Conservation (phyloP, 1,140 invertebrate species). For the Hesperophylax magnus region DNA sequence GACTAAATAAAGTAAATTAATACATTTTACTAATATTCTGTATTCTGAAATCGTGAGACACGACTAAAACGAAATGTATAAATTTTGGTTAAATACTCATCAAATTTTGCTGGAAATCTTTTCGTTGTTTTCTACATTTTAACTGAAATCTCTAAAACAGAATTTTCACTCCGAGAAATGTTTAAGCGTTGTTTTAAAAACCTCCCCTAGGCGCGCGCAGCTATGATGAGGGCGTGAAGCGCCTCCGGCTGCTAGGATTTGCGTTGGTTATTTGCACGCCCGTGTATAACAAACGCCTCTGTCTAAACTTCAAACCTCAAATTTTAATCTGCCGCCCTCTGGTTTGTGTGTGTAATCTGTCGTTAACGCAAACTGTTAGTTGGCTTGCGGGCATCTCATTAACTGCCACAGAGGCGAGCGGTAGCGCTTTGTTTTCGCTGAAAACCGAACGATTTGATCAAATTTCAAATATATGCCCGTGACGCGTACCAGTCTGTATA, state of each 20-base stretch:
- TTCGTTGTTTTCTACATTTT: no score
- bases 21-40: no score
- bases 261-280: constrained; percentile 2
- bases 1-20: no score
- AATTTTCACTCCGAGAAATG: no score
- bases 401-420: not conserved
- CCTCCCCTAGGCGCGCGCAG: not conserved
- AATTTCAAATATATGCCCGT: no score
- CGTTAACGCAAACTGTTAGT: constrained; percentile 33
- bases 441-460: not conserved
- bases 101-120: no score
- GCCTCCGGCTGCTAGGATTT: constrained; percentile 12
- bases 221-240: not conserved
- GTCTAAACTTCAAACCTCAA: constrained; percentile 36
- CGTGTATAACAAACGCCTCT: constrained; percentile 33
- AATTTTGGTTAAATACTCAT: no score
- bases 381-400: constrained; percentile 10
- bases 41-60: no score
- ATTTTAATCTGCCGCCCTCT: constrained; percentile 12
- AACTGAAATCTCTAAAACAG: no score
- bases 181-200: not conserved
- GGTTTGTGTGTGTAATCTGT: constrained; percentile 36
- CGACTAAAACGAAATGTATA: no score
- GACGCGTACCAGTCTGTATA: no score
- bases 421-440: not conserved